phyloP scores from a whole-genome alignment of 2,113 vertebrate genomes.

The Mirza zaza region DNA sequence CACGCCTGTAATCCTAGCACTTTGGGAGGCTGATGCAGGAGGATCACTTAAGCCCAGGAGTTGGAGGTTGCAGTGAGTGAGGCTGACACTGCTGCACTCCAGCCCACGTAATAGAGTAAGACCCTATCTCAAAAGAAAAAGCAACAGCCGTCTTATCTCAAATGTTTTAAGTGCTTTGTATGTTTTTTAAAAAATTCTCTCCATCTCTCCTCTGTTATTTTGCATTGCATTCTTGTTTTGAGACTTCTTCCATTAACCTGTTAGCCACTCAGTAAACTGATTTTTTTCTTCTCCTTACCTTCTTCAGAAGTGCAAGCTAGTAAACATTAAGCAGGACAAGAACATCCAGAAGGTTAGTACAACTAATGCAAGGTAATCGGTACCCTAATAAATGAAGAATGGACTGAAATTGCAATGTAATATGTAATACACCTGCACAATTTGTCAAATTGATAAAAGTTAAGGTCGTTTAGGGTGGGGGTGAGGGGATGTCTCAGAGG shows the following conservation, averaged over 20 bases:
- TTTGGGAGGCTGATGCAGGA: no score
- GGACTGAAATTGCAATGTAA: neutral
- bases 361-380: neutral
- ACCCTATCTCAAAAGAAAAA: neutral
- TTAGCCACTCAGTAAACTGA: neutral
- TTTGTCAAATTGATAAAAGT: neutral
- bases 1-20: no score
- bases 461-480: neutral
- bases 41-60: no score
- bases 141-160: neutral
- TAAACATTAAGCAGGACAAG: neutral
- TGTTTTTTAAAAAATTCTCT: neutral
- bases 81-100: no score
- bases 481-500: neutral
- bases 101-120: no score
- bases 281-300: neutral
- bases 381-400: neutral
- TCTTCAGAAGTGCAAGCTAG: neutral
- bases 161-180: neutral
- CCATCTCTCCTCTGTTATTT: neutral
- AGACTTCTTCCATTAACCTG: neutral
- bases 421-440: neutral
- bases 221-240: neutral
- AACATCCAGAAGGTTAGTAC: neutral
- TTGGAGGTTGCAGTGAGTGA: no score